These are phyloP conservation scores for Sepiola atlantica DNA, from an alignment of 2,888 invertebrate genomes.

Conservation along the genomic window DNA sequence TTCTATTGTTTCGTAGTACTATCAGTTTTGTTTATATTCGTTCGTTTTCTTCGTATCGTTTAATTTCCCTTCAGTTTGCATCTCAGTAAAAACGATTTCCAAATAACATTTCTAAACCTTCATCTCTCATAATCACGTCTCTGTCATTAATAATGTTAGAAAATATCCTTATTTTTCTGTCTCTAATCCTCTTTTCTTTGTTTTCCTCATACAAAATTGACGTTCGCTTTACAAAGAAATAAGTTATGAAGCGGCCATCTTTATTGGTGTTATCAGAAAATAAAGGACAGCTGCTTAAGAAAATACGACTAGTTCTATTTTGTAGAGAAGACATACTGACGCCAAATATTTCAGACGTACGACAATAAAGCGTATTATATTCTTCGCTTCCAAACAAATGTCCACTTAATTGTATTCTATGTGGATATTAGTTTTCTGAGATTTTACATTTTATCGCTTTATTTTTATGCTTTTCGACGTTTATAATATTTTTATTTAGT, in stretches of 20 bases:
- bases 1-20: too few relatives aligned
- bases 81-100: too few relatives aligned
- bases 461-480: not conserved
- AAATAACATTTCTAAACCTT: too few relatives aligned
- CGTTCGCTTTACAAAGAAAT: not conserved
- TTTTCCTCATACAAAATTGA: not conserved
- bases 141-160: too few relatives aligned
- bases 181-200: not conserved
- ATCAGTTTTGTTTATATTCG: too few relatives aligned
- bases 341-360: not conserved
- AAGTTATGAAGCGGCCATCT: not conserved
- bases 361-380: not conserved
- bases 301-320: not conserved
- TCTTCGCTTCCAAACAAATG: not conserved
- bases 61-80: too few relatives aligned
- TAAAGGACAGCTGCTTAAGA: not conserved
- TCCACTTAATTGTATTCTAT: not conserved
- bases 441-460: not conserved
- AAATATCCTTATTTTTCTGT: not conserved
- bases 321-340: not conserved
- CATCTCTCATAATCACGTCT: too few relatives aligned
- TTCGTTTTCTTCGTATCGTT: too few relatives aligned
- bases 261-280: not conserved
- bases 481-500: too few relatives aligned
- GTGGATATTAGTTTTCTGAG: not conserved